phyloP scores from a whole-genome alignment of 2,113 vertebrate species.

The Actenoides hombroni region DNA sequence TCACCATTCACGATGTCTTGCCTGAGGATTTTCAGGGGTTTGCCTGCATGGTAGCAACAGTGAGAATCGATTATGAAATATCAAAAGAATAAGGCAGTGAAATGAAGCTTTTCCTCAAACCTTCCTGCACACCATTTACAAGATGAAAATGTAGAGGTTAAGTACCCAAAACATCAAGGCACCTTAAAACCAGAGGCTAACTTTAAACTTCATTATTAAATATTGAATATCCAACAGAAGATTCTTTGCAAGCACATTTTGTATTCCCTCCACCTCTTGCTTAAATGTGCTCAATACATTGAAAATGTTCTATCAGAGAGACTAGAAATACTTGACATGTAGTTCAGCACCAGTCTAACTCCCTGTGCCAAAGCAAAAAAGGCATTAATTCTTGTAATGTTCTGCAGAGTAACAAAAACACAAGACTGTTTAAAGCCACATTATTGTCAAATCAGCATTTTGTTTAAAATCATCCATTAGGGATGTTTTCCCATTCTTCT shows the following conservation, averaged over 20 bases:
- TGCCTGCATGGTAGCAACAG: background rate
- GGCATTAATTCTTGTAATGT: background rate
- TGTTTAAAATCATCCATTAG: background rate
- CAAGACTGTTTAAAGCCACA: background rate
- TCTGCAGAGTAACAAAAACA: background rate
- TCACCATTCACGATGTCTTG: background rate
- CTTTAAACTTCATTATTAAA: background rate
- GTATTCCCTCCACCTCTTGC: background rate
- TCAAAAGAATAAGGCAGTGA: background rate
- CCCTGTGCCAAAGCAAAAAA: background rate
- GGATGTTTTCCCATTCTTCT: background rate
- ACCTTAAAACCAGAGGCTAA: background rate
- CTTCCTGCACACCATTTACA: background rate
- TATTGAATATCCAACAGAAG: background rate
- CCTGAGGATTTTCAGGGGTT: background rate
- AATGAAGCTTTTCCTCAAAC: background rate
- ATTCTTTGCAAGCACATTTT: background rate
- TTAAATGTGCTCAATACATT: background rate
- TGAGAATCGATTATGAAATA: background rate
- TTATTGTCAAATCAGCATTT: background rate
- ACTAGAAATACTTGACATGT: background rate
- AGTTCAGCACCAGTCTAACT: background rate
- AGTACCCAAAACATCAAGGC: background rate
- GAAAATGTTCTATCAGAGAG: background rate
- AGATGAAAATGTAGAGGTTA: conserved; percentile 9